Evolutionary conservation across 2,888 invertebrate genomes (phyloP), one percentile per base, ranked within the genome.

Genomic region (Congeria kusceri): DNA sequence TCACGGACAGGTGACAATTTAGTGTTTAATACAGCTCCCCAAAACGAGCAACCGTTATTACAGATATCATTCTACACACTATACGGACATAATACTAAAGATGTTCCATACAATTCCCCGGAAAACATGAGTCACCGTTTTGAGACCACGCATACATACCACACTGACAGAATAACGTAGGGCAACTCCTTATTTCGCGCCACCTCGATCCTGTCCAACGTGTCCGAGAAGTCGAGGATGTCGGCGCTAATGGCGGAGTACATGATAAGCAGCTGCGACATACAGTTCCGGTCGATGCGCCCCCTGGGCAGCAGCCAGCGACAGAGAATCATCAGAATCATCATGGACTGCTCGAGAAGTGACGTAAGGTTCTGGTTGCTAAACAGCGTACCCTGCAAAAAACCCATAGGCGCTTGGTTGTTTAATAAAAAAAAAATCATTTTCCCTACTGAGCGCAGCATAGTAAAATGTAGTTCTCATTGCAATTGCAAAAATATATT

Each of bases 271-370:
- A 83, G 68, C 23, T 83, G 83, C 20, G 83, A 80, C 28, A 83
- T 69, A 1, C 70, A 73, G 57, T 80, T 70, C 27, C 83, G 75
- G 67, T 83, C 78, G 11, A 83, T 80, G 9, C 67, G 69, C 25
- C 83, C 83, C 1, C 83, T 68, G 44, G 83, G 83, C 7, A 83
- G 61, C 18, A 83, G n/a, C 83, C 83, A 83, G 20, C 83, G 80
- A 49, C 77, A 77, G 11, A 83, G 20, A 27, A 83, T 83, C 18
- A 83, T 53, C 4, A 80, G 56, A 63, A 83, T 76, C 83, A 83
- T 80, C 83, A 83, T 83, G 0, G 80, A 76, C 69, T 83, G 80
- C 49, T 83, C 80, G 47, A 80, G 15, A 3, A 80, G 46, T 9
- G 79, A 72, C 32, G 68, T 56, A 25, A 59, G n/a, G 29, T 68